A percentile compares a stretch with the other conserved stretches of the same genome.
Conservation (phyloP, 2,113 vertebrate genomes). For the Zeus faber region DNA sequence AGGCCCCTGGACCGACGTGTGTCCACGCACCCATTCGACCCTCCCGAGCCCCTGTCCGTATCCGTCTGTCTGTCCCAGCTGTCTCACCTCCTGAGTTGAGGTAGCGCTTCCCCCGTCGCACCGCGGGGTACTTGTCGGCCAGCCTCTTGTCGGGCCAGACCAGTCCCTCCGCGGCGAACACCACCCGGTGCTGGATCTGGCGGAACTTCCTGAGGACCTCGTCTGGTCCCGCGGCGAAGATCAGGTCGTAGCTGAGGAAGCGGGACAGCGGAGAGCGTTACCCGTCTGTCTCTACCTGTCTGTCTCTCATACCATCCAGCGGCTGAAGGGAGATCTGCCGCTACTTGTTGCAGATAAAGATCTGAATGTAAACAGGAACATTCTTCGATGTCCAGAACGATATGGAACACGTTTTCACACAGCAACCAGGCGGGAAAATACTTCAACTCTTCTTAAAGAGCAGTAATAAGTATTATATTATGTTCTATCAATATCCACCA, state of each 20-base stretch:
- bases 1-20: background rate
- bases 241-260: conserved; percentile 85
- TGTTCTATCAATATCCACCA: no score
- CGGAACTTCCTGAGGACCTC: conserved; percentile 92
- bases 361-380: no score
- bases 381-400: no score
- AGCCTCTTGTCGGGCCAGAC: conserved; percentile 93
- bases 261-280: conserved; percentile 12
- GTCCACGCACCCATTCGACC: background rate
- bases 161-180: conserved; percentile 90
- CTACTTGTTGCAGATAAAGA: no score
- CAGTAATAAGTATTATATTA: no score
- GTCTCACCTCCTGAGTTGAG: conserved; percentile 95
- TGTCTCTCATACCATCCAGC: no score
- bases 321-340: no score
- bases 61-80: no score
- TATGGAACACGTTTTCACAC: no score
- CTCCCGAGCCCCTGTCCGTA: background rate
- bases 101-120: conserved; percentile 91
- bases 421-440: no score
- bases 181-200: conserved; percentile 86
- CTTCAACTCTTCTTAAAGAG: no score
- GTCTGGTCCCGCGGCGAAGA: conserved; percentile 90
- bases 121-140: conserved; percentile 86
- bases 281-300: background rate